phyloP scores from a whole-genome alignment of 2,113 vertebrate genomes.

The Daboia siamensis region DNA sequence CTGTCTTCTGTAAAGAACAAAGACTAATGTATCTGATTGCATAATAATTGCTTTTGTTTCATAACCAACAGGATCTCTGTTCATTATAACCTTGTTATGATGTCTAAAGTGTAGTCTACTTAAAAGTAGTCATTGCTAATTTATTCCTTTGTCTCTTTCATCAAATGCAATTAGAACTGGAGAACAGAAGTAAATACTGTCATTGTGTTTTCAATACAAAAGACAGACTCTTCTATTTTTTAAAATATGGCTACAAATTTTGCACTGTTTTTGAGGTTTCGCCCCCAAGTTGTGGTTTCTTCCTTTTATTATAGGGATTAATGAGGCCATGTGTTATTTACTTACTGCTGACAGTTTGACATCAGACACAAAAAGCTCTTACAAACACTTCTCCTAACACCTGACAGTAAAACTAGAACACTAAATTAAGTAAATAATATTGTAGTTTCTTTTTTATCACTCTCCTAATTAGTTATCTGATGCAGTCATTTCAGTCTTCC shows the following conservation, averaged over 20 bases:
- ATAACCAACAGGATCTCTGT: slow-evolving; percentile 49
- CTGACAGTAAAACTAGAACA: background rate
- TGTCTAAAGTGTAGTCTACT: slow-evolving; percentile 16
- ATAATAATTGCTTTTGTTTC: slow-evolving; percentile 54
- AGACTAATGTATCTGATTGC: slow-evolving; percentile 32
- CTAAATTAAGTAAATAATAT: background rate
- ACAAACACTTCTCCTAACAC: background rate
- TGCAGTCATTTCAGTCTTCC: background rate
- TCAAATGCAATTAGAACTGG: background rate
- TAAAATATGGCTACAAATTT: background rate
- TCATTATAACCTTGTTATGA: slow-evolving; percentile 53
- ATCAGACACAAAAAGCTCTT: background rate
- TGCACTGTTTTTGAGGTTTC: background rate
- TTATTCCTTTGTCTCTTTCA: slow-evolving; percentile 15
- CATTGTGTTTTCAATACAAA: background rate
- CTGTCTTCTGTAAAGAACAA: slow-evolving; percentile 1
- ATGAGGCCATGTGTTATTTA: background rate
- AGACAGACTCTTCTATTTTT: background rate
- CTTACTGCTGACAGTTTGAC: background rate
- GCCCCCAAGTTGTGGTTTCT: background rate
- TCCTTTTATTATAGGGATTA: background rate
- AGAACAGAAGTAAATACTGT: slow-evolving; percentile 1
- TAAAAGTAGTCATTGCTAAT: background rate
- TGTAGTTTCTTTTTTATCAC: background rate
- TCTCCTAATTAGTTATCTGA: background rate